Conservation (phyloP, 2,113 vertebrate genomes). For the Bambusicola thoracicus region DNA sequence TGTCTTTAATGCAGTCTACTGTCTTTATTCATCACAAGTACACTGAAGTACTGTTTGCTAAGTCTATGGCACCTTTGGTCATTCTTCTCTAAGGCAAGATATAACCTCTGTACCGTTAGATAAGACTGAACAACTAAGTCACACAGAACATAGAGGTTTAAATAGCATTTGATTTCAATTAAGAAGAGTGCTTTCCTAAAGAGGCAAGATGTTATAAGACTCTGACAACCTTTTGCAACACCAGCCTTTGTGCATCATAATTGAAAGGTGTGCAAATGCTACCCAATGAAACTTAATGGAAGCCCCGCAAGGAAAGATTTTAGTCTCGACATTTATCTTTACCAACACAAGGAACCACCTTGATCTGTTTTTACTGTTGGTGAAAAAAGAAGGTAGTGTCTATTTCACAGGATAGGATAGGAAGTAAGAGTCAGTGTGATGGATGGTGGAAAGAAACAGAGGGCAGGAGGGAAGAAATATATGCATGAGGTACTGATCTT, state of each 20-base stretch:
- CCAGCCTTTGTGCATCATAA: background rate
- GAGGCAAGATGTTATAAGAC: background rate
- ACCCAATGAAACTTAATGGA: constrained; percentile 26
- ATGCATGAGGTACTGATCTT: constrained; percentile 45
- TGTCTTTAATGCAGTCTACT: background rate
- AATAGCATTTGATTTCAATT: constrained; percentile 20
- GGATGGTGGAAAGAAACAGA: constrained; percentile 56
- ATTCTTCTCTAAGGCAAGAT: background rate
- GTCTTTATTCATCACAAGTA: background rate
- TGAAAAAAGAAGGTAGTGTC: constrained; percentile 65
- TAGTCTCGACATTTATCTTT: constrained; percentile 45
- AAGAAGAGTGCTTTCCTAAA: background rate
- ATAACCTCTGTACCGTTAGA: background rate
- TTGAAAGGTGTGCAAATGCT: constrained; percentile 26
- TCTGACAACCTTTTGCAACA: background rate
- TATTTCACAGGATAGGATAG: constrained; percentile 66
- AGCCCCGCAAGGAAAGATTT: constrained; percentile 41
- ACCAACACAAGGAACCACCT: constrained; percentile 50
- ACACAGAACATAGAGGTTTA: background rate
- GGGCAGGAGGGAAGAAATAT: constrained; percentile 50
- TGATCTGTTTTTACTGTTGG: constrained; percentile 53
- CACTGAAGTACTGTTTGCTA: background rate
- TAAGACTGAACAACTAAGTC: background rate
- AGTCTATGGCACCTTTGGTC: background rate
- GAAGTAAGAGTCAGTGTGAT: constrained; percentile 70